Evolutionary conservation across 2,797 vertebrate genomes (phyloP).

Genomic region (Lagocephalus sceleratus): DNA sequence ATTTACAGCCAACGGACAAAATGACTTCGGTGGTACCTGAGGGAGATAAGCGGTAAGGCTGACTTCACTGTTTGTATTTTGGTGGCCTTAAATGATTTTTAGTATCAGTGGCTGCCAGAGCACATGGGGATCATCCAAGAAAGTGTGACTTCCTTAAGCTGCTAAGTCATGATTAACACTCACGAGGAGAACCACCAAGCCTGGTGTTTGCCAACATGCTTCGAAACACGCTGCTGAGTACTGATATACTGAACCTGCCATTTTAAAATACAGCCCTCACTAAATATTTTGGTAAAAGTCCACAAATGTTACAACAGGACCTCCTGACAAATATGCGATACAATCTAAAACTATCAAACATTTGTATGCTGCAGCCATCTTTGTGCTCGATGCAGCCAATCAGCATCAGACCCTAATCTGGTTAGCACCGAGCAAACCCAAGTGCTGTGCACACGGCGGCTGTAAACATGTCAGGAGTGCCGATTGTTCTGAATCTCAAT

Average conservation of each 20-base stretch:
- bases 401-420: conserved; percentile 48
- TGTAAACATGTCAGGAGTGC: conserved; percentile 25
- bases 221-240: background rate
- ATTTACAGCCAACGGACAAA: too few relatives aligned
- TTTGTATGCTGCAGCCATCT: conserved; percentile 13
- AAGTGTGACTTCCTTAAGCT: conserved; percentile 74
- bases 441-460: conserved; percentile 43
- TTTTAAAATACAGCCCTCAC: too few relatives aligned
- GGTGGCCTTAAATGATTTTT: conserved; percentile 29
- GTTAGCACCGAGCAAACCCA: conserved; percentile 49
- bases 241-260: background rate
- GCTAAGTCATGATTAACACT: conserved; percentile 64
- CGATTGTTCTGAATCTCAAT: too few relatives aligned
- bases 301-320: background rate
- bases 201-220: background rate
- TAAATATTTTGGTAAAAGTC: too few relatives aligned
- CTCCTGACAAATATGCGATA: conserved; percentile 11
- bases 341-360: conserved; percentile 7
- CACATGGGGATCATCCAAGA: conserved; percentile 67
- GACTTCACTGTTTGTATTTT: conserved; percentile 10
- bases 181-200: conserved; percentile 58
- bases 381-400: conserved; percentile 31
- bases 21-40: background rate
- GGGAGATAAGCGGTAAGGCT: conserved; percentile 4
- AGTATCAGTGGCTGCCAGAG: conserved; percentile 31